Conservation (phyloP, 1,140 invertebrate genomes). For the Lysiphlebus fabarum region DNA sequence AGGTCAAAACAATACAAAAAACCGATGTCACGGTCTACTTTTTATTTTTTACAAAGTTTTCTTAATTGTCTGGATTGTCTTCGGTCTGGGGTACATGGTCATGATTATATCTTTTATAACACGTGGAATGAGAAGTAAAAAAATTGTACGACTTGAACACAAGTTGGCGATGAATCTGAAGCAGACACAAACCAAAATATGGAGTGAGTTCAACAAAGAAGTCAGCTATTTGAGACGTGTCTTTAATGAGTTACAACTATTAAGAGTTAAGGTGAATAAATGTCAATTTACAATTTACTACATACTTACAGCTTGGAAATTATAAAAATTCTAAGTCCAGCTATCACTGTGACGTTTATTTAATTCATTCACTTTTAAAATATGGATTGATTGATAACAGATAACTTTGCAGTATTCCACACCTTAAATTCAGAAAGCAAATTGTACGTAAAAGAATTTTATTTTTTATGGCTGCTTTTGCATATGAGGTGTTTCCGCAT, state of each 20-base stretch:
- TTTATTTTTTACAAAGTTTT: slow-evolving; percentile 71
- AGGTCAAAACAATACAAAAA: slow-evolving; percentile 53
- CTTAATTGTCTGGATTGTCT: slow-evolving; percentile 81
- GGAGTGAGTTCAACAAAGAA: slow-evolving; percentile 74
- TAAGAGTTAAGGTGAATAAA: slow-evolving; percentile 73
- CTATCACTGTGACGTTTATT: too few species aligned
- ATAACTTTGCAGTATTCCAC: too few species aligned
- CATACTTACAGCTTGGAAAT: too few species aligned
- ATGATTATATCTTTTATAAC: slow-evolving; percentile 90
- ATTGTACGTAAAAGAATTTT: too few species aligned
- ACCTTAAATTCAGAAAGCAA: too few species aligned
- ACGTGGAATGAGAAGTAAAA: slow-evolving; percentile 69
- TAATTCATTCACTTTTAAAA: too few species aligned
- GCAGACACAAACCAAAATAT: slow-evolving; percentile 73
- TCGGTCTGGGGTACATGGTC: slow-evolving; percentile 84
- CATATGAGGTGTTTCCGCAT: too few species aligned
- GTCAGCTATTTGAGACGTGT: slow-evolving; percentile 69
- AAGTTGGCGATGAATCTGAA: slow-evolving; percentile 72
- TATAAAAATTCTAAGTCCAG: too few species aligned
- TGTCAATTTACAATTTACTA: too few species aligned
- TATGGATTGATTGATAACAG: too few species aligned
- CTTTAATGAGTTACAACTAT: slow-evolving; percentile 74
- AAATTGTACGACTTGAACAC: slow-evolving; percentile 70
- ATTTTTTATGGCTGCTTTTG: too few species aligned
- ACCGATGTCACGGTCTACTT: slow-evolving; percentile 55